Conservation (phyloP, 2,113 vertebrate genomes). For the Bubo bubo region DNA sequence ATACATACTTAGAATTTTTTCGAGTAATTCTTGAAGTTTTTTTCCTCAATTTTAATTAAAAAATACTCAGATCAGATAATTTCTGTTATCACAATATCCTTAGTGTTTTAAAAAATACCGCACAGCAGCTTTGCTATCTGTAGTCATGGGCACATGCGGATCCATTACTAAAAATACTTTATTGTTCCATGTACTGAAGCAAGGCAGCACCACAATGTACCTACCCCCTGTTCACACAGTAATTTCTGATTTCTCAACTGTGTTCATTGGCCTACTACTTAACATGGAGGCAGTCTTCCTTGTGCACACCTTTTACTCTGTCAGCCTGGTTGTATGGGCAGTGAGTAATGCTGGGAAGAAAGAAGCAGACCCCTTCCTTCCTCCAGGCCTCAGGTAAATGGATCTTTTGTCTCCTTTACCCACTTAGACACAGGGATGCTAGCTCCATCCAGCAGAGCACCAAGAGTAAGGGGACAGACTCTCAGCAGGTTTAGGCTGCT, state of each 20-base stretch:
- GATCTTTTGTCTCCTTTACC: background rate
- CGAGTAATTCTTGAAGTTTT: background rate
- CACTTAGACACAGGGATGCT: background rate
- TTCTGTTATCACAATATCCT: background rate
- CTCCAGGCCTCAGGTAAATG: background rate
- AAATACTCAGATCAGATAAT: background rate
- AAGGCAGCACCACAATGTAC: background rate
- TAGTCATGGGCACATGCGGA: background rate
- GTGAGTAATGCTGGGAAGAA: background rate
- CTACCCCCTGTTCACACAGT: background rate
- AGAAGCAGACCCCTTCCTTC: background rate
- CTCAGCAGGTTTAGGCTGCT: background rate
- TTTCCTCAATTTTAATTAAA: background rate
- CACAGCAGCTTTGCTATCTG: background rate
- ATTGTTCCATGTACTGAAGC: accelerated
- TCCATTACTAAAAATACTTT: background rate
- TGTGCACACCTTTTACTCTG: background rate
- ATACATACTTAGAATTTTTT: background rate
- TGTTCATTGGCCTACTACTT: background rate
- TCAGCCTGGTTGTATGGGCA: background rate
- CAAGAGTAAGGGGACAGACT: background rate
- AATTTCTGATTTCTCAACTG: background rate
- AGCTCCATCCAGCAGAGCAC: background rate
- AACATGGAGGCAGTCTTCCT: background rate
- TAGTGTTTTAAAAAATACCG: background rate